Evolutionary conservation across 2,797 vertebrate genomes (phyloP).

Genomic region (Taeniopygia guttata): DNA sequence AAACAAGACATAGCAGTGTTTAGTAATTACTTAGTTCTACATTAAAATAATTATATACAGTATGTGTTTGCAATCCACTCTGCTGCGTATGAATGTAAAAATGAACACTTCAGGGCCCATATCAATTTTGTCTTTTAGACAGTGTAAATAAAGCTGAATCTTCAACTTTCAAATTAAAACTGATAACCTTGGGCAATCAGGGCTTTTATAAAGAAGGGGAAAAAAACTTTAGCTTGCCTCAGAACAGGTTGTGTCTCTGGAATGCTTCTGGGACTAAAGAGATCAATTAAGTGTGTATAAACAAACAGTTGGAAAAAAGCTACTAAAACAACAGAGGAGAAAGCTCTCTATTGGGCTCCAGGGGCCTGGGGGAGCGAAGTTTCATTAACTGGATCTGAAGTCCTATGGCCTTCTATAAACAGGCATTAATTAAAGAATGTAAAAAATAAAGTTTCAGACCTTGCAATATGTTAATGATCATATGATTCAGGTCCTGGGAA

Average conservation of each 20-base stretch:
- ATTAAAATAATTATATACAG: conserved; percentile 82
- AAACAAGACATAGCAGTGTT: conserved; percentile 78
- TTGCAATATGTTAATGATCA: conserved; percentile 99
- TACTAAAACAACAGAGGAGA: conserved; percentile 92
- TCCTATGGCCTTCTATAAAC: conserved; percentile 97
- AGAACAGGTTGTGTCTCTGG: conserved; percentile 85
- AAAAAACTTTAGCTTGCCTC: conserved; percentile 79
- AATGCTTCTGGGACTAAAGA: conserved; percentile 91
- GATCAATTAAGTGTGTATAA: conserved; percentile 98
- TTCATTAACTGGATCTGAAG: conserved; percentile 97
- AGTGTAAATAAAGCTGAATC: conserved; percentile 86
- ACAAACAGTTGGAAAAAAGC: conserved; percentile 92
- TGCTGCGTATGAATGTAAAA: conserved; percentile 75
- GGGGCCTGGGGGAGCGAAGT: conserved; percentile 92
- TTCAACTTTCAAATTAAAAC: conserved; percentile 87
- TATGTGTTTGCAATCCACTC: conserved; percentile 75
- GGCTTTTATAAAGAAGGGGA: conserved; percentile 78
- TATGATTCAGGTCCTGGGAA: conserved; percentile 91
- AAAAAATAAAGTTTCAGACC: conserved; percentile 96
- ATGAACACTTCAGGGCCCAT: conserved; percentile 79
- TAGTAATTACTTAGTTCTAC: conserved; percentile 82
- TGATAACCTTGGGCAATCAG: conserved; percentile 86
- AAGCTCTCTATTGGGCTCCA: conserved; percentile 91
- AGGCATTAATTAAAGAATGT: conserved; percentile 99
- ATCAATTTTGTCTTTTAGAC: conserved; percentile 81